These are phyloP conservation scores for Automeris io DNA, from an alignment of 2,888 invertebrate species.

Conservation along the genomic window DNA sequence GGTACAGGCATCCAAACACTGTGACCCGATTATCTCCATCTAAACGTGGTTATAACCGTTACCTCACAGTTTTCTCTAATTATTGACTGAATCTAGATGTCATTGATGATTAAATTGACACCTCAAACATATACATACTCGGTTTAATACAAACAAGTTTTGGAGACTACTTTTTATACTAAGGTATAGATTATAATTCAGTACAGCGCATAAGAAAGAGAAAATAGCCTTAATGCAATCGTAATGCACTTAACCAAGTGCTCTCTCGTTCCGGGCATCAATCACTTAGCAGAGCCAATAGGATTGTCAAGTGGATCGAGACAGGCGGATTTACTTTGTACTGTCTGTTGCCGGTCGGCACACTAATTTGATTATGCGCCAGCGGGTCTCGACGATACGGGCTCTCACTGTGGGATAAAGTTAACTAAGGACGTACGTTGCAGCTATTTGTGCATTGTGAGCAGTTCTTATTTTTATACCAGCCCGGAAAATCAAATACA, in stretches of 20 bases:
- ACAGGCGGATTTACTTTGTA: slow-evolving; percentile 13
- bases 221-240: not conserved
- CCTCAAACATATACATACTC: too few relatives aligned
- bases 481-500: too few relatives aligned
- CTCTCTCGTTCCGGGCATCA: slow-evolving; percentile 14
- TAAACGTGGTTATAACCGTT: too few relatives aligned
- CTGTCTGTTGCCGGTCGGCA: slow-evolving; percentile 8
- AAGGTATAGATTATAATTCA: too few relatives aligned
- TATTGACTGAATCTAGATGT: too few relatives aligned
- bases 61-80: too few relatives aligned
- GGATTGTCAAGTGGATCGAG: slow-evolving; percentile 19
- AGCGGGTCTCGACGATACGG: slow-evolving; percentile 29
- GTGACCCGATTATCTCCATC: too few relatives aligned
- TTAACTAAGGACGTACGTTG: not conserved
- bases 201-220: not conserved
- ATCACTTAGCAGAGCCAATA: slow-evolving; percentile 30
- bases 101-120: too few relatives aligned
- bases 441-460: not conserved
- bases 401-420: slow-evolving; percentile 10
- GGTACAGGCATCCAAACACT: too few relatives aligned
- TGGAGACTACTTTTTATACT: not conserved
- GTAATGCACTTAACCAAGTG: not conserved
- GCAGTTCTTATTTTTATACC: too few relatives aligned
- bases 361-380: slow-evolving; percentile 34
- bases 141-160: too few relatives aligned